Conservation (phyloP, 53 echinoderm and acorn worm genomes). For the Patiria pectinifera region DNA sequence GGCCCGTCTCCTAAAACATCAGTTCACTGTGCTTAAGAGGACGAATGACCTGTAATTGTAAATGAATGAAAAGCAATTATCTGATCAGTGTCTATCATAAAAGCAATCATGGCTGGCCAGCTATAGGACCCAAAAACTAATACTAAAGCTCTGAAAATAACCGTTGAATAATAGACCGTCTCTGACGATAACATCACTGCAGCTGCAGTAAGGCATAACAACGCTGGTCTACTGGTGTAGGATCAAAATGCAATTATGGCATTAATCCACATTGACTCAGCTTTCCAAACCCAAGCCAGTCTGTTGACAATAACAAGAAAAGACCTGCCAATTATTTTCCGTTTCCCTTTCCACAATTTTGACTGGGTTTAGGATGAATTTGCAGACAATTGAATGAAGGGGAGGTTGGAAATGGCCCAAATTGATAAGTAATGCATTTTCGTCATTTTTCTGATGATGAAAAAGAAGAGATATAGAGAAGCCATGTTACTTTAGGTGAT, state of each 20-base stretch:
- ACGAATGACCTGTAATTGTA: background rate
- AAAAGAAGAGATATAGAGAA: background rate
- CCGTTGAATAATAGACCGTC: background rate
- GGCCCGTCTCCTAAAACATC: background rate
- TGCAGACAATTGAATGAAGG: background rate
- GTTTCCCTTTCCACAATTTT: background rate
- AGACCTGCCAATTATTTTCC: background rate
- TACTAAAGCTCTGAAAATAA: background rate
- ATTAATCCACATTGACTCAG: conserved; percentile 43
- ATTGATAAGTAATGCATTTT: background rate
- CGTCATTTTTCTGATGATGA: background rate
- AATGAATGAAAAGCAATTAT: background rate
- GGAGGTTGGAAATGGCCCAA: background rate
- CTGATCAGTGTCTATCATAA: background rate
- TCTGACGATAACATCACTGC: background rate
- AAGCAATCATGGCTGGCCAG: background rate
- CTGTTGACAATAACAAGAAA: conserved; percentile 1
- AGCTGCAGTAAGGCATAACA: conserved; percentile 53
- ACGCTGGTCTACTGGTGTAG: conserved; percentile 1
- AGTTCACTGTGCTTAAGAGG: background rate
- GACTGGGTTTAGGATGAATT: background rate
- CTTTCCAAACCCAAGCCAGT: conserved; percentile 21
- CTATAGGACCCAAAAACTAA: background rate
- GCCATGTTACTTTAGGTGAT: background rate
- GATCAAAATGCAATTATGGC: conserved; percentile 50